A percentile compares a stretch with the other conserved stretches of the same genome.
Evolutionary conservation across 2,113 vertebrate species (phyloP).

Genomic region (Crotalus viridis): DNA sequence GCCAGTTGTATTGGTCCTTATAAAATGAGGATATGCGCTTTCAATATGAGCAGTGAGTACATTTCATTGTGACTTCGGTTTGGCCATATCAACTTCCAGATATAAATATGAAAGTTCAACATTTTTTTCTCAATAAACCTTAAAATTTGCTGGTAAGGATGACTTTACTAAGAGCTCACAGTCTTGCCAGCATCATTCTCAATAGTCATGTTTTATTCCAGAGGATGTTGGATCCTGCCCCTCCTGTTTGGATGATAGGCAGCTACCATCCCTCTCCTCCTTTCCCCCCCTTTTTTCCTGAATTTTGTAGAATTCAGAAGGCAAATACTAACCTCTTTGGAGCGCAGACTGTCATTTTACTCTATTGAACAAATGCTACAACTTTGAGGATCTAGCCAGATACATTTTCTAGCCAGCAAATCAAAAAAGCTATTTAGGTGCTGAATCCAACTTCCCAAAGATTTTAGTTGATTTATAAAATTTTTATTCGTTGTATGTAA

Average conservation of each 20-base stretch:
- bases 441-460: not conserved
- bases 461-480: not conserved
- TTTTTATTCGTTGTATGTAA: not conserved
- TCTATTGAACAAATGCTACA: not conserved
- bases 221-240: not conserved
- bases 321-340: not conserved
- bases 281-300: not conserved
- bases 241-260: not conserved
- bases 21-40: not conserved
- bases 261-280: not conserved
- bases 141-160: too few relatives aligned
- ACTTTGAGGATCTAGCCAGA: not conserved
- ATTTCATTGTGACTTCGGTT: too few relatives aligned
- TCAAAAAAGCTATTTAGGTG: not conserved
- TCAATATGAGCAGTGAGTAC: not conserved
- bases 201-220: not conserved
- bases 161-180: too few relatives aligned
- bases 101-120: too few relatives aligned
- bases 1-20: too few relatives aligned
- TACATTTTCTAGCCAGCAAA: not conserved
- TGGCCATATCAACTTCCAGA: too few relatives aligned
- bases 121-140: too few relatives aligned
- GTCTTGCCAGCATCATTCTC: too few relatives aligned
- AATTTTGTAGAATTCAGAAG: not conserved
- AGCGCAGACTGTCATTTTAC: not conserved